Conservation (phyloP, 2,888 invertebrate genomes). For the Synanthedon tipuliformis region DNA sequence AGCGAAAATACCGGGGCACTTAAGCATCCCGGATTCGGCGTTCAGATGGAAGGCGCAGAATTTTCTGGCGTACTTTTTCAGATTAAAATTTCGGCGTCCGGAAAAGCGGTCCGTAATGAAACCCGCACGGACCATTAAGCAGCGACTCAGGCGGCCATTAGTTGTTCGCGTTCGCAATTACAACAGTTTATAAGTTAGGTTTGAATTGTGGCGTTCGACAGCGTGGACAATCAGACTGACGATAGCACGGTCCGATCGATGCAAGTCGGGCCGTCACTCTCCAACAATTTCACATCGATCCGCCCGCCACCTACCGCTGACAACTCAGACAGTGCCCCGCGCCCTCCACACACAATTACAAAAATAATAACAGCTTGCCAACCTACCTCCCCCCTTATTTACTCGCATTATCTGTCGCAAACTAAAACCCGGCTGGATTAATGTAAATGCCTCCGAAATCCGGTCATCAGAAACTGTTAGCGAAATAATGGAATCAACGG, state of each 20-base stretch:
- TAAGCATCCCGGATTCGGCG: constrained; percentile 20
- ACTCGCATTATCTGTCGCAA: neutral
- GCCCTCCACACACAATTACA: constrained; percentile 1
- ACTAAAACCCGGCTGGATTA: neutral
- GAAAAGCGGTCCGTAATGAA: constrained; percentile 45
- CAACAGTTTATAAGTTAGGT: constrained; percentile 42
- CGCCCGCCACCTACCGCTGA: neutral
- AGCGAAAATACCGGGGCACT: constrained; percentile 27
- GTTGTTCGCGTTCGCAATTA: constrained; percentile 49
- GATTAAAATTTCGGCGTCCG: constrained; percentile 50
- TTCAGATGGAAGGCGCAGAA: constrained; percentile 16
- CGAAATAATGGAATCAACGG: neutral
- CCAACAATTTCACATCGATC: neutral
- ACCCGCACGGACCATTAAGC: constrained; percentile 48
- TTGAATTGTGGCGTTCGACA: constrained; percentile 9
- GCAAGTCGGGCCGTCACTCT: constrained; percentile 6
- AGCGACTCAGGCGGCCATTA: constrained; percentile 37
- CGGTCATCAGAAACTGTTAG: neutral
- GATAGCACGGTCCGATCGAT: constrained; percentile 6
- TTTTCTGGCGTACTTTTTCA: constrained; percentile 12
- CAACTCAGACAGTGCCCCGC: neutral
- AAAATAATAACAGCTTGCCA: neutral
- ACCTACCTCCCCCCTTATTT: neutral
- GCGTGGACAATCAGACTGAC: constrained; percentile 11
- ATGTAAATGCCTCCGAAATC: neutral